Evolutionary conservation across 2,113 vertebrate species (phyloP).

Genomic region (Barnardius zonarius): DNA sequence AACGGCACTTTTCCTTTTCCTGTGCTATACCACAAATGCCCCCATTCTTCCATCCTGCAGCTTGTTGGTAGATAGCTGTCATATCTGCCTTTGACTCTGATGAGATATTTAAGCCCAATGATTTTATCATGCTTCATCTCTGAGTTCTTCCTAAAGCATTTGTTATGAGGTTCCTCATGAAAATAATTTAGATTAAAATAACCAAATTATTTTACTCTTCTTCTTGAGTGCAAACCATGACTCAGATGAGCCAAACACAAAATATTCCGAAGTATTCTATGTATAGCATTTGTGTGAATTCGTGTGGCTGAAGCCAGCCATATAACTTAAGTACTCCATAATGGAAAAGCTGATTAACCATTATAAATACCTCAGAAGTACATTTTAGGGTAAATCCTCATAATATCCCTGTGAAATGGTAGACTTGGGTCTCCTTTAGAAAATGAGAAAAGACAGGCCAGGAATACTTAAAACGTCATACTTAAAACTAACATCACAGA

Average conservation of each 20-base stretch:
- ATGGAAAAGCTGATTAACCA: conserved; percentile 55
- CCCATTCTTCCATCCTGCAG: conserved; percentile 6
- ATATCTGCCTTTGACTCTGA: neutral
- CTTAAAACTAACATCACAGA: neutral
- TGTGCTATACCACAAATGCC: neutral
- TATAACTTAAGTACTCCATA: conserved; percentile 50
- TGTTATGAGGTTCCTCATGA: neutral
- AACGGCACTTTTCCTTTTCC: conserved; percentile 6
- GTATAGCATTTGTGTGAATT: conserved; percentile 48
- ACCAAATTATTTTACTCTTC: conserved; percentile 1
- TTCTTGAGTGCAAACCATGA: conserved; percentile 46
- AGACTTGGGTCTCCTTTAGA: neutral
- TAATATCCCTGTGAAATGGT: neutral
- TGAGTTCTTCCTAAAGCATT: neutral
- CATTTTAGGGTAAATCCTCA: conserved; percentile 49
- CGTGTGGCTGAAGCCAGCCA: conserved; percentile 26
- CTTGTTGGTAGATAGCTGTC: neutral
- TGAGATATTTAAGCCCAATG: neutral
- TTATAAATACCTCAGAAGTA: conserved; percentile 25
- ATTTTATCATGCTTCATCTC: conserved; percentile 9
- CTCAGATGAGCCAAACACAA: conserved; percentile 55
- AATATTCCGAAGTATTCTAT: conserved; percentile 54
- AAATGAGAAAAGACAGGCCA: neutral
- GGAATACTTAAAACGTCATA: neutral
- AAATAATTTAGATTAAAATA: conserved; percentile 47